Base-by-base conservation (phyloP, 2,888 invertebrate species). In the Idaea biselata region DNA sequence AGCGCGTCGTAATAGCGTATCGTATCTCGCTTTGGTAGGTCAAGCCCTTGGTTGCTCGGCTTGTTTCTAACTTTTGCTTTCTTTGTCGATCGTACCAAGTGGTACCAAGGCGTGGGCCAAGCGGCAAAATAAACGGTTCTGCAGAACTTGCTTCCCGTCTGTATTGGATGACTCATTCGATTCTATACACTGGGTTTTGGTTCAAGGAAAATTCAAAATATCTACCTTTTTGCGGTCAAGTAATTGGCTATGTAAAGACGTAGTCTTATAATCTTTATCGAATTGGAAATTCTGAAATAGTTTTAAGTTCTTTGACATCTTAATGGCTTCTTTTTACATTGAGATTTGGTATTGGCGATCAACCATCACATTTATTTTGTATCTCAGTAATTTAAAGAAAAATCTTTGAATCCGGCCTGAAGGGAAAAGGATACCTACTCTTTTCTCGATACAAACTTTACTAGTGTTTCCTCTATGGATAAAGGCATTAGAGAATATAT, bases 161-260 rank as follows among this genome's bases (percentile, higher is more conserved):
- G 25, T 79, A 76, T 60, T 57, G 60, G 63, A 62, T 77, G 76
- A 79, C 65, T 77, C 76, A 77, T 62, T 18, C 60, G 31, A 59
- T 44, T 11, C 44, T 44, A 44, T 44, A 14, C 44, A 44, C 14
- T 44, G 14, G 44, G 11, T 44, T 0, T 44, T 8, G 44, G 44
- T 44, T 44, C 8, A 44, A 44, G 32, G 32, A 32, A 32, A 32
- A 32, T 8, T 32, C 1, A 44, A 8, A 44, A 8, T 44, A 44
- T 44, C 25, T 5, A 25, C 25, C 25, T 25, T 8, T 44, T 44
- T 44, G 44, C 44, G 44, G 44, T 11, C 44, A 33, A 11, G 33
- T 44, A 44, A 44, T 44, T 44, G 44, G 44, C 14, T 44, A 14
- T 11, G 8, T 3, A 8, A 44, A 14, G 8, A 44, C 44, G 11